Conservation (phyloP, 1,140 invertebrate species). For the Melipona quadrifasciata region DNA sequence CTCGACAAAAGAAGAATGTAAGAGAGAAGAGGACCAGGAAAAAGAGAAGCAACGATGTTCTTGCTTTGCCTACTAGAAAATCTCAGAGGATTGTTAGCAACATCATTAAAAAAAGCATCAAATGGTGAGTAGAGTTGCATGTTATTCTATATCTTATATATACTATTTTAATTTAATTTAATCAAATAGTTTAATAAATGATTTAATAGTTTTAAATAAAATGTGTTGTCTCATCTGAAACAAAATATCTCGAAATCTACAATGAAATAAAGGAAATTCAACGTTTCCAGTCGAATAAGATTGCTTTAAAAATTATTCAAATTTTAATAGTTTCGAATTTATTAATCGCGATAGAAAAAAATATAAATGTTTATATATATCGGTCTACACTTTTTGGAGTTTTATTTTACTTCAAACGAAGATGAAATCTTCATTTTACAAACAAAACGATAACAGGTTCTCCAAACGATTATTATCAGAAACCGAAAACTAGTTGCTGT, state of each 20-base stretch:
- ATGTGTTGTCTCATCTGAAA: no score
- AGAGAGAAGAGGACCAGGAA: conserved; percentile 42
- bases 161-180: not conserved
- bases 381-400: no score
- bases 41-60: conserved; percentile 41
- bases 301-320: not conserved
- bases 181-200: not conserved
- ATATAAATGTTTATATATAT: no score
- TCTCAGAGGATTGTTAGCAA: conserved; percentile 76
- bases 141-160: not conserved
- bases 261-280: not conserved
- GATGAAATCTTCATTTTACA: not conserved
- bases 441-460: not conserved
- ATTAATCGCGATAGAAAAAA: not conserved
- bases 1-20: not conserved
- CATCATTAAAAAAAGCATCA: conserved; percentile 78
- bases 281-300: not conserved
- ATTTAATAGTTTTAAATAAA: not conserved
- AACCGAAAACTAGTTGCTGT: not conserved
- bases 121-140: conserved; percentile 74
- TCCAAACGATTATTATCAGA: not conserved
- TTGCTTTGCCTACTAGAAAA: conserved; percentile 62
- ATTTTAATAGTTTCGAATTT: not conserved
- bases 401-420: not conserved
- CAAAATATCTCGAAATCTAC: not conserved